Evolutionary conservation across 2,888 invertebrate species (phyloP), one percentile per base, ranked within the genome.

Genomic region (Bugulina stolonifera): DNA sequence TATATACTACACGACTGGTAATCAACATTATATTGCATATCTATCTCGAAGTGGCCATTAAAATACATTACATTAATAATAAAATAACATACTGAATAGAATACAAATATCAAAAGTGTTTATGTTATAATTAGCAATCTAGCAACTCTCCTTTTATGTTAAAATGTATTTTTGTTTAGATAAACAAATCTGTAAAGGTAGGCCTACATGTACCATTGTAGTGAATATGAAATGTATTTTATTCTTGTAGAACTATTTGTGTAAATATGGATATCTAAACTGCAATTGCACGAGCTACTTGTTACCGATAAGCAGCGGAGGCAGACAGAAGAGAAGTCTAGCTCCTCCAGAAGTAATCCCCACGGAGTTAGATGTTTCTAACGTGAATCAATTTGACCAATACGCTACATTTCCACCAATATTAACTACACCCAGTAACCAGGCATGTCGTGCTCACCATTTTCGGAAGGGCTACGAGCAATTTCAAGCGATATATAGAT

Each of bases 241-340:
- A 5, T 64, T 10, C 32, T 64, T 64, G 27, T 64, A 64, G 64
- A 22, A 64, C 32, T 64, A 64, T n/a, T 27, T 64, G 14, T 64
- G 64, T 27, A 64, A 64, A 27, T 64, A 64, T 34, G 64, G 64
- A 64, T 64, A 64, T 27, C 34, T 64, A 32, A 64, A 64, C 32
- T 64, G 64, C 27, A 64, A 64, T 32, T 64, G 64, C 34, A 32
- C 64, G 5, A 29, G 25, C 14, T 64, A 32, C 34, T 10, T 64
- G 10, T 10, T 64, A 5, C 64, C 64, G 5, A 32, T 34, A 34
- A 3, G 5, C 32, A 27, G 32, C 18, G 32, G 64, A 14, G 27
- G 18, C 1, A 2, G 34, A 10, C 25, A 32, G 43, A 43, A 43
- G 43, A 43, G 18, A 43, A 43, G 43, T 10, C 10, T 18, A 32